These are phyloP conservation scores for Ptilorrhoa leucosticta DNA, from an alignment of 2,113 vertebrate species.

Conservation along the genomic window DNA sequence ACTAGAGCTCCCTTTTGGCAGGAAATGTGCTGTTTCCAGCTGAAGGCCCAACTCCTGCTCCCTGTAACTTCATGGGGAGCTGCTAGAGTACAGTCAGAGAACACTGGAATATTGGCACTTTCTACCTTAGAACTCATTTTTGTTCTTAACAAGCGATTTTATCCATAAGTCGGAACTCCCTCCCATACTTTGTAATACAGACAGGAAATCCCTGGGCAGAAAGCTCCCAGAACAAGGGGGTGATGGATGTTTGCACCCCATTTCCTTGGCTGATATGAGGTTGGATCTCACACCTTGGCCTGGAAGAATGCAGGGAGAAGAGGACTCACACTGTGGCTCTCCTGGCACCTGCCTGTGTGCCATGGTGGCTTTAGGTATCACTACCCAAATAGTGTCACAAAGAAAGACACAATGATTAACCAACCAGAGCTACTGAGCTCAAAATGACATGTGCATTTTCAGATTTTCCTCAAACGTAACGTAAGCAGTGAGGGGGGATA, in stretches of 20 bases:
- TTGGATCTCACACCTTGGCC: neutral
- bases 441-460: neutral
- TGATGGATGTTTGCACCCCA: neutral
- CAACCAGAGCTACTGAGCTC: neutral
- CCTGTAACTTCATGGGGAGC: neutral
- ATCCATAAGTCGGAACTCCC: fast-evolving
- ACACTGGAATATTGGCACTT: neutral
- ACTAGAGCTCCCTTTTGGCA: neutral
- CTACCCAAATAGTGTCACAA: neutral
- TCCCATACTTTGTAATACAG: neutral
- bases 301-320: neutral
- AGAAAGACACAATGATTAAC: neutral
- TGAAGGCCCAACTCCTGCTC: neutral
- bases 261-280: neutral
- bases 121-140: neutral
- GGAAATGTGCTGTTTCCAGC: neutral
- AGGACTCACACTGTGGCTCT: neutral
- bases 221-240: fast-evolving
- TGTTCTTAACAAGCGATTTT: neutral
- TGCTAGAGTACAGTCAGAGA: neutral
- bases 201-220: neutral
- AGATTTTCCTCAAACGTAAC: neutral
- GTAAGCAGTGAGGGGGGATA: neutral
- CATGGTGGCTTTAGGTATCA: neutral
- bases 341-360: neutral